phyloP scores from a whole-genome alignment of 2,113 vertebrate genomes.

The Paradoxurus hermaphroditus region DNA sequence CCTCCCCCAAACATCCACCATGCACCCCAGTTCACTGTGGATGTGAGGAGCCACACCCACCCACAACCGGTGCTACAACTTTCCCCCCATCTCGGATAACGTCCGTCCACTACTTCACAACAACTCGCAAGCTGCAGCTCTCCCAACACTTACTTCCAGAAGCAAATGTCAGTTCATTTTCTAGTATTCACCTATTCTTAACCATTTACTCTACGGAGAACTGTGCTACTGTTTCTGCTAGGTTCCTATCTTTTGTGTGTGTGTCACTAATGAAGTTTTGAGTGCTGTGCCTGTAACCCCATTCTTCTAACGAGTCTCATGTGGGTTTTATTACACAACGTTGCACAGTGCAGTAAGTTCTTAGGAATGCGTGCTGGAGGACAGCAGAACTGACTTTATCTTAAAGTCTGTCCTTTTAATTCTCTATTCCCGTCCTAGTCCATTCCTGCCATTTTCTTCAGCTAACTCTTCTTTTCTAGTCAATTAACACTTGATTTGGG shows the following conservation, averaged over 20 bases:
- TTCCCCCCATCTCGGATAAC: not conserved
- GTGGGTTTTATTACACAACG: not conserved
- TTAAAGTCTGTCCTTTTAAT: not conserved
- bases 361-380: not conserved
- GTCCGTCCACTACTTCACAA: not conserved
- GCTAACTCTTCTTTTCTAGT: not conserved
- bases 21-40: accelerated
- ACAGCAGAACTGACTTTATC: not conserved
- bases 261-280: not conserved
- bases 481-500: not conserved
- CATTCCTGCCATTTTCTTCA: not conserved
- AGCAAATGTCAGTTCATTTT: not conserved
- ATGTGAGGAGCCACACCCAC: not conserved
- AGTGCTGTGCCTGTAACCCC: not conserved
- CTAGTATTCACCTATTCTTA: not conserved
- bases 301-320: not conserved
- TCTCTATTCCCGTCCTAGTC: not conserved
- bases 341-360: not conserved
- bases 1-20: not conserved
- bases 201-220: not conserved
- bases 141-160: not conserved
- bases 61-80: not conserved
- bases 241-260: not conserved
- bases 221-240: not conserved
- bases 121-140: not conserved